Percentiles rank a stretch among this genome's conserved stretches.
Conservation (phyloP, 2,113 vertebrate species). For the Psephotus haematonotus region DNA sequence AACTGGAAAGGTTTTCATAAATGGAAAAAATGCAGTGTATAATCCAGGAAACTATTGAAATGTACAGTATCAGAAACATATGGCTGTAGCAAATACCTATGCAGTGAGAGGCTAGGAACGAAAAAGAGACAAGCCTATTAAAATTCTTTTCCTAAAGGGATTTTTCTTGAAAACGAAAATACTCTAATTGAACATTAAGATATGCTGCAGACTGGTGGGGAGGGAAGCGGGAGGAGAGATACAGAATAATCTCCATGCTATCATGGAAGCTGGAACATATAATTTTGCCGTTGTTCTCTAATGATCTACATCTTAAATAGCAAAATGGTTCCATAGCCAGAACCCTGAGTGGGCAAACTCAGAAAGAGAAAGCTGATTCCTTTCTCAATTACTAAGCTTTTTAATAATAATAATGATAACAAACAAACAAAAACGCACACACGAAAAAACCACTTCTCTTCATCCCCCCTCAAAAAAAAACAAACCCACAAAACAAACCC, state of each 20-base stretch:
- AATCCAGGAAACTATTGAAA: conserved; percentile 69
- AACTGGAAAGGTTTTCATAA: conserved; percentile 54
- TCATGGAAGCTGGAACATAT: background rate
- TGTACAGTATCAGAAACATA: conserved; percentile 65
- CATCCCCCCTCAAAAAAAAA: background rate
- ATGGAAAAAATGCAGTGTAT: conserved; percentile 50
- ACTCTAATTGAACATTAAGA: background rate
- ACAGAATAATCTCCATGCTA: background rate
- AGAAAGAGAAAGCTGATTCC: background rate
- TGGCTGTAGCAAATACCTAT: conserved; percentile 62
- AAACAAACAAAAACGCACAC: background rate
- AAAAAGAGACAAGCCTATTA: conserved; percentile 18
- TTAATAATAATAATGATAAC: background rate
- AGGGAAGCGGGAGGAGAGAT: background rate
- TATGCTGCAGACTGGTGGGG: background rate
- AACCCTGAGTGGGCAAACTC: background rate
- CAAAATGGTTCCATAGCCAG: conserved; percentile 34
- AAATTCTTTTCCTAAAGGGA: background rate
- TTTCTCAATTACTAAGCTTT: background rate
- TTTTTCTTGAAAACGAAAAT: conserved; percentile 15
- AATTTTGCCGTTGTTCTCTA: conserved; percentile 54
- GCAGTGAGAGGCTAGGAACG: conserved; percentile 26
- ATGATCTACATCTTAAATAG: conserved; percentile 26
- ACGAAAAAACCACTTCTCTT: background rate
- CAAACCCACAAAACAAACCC: background rate